Percentiles rank a stretch among this genome's conserved stretches.
Conservation (phyloP, 2,888 invertebrate species). For the Xestia ashworthii region DNA sequence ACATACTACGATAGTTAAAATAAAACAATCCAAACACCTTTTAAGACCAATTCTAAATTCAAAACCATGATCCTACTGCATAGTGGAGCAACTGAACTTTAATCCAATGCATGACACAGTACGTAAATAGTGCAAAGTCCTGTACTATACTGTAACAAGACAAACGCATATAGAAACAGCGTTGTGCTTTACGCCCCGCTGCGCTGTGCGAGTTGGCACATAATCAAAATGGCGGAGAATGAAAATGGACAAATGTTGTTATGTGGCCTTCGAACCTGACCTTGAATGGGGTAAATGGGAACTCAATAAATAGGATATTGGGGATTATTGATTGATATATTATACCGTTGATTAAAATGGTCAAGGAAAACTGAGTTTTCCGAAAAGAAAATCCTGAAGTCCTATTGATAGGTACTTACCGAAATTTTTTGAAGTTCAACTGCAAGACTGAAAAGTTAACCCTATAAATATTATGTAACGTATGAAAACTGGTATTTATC, state of each 20-base stretch:
- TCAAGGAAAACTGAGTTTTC: neutral
- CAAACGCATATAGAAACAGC: slow-evolving; percentile 69
- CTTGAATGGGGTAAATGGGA: slow-evolving; percentile 54
- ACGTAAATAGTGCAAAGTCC: slow-evolving; percentile 62
- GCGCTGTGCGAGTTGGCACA: slow-evolving; percentile 63
- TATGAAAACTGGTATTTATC: too few species aligned
- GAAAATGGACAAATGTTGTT: slow-evolving; percentile 81
- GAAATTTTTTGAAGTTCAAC: neutral
- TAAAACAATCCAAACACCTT: neutral
- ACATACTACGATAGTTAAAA: slow-evolving; percentile 14
- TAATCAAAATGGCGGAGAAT: slow-evolving; percentile 67
- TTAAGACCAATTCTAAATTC: slow-evolving; percentile 22
- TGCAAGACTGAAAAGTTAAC: neutral
- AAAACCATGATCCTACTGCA: slow-evolving; percentile 37
- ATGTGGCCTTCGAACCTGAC: slow-evolving; percentile 64
- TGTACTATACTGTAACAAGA: slow-evolving; percentile 64
- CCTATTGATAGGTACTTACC: neutral
- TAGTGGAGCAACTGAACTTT: slow-evolving; percentile 40
- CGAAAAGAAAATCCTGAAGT: neutral
- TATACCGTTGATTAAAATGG: slow-evolving; percentile 2
- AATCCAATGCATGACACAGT: slow-evolving; percentile 54
- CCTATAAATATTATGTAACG: too few species aligned
- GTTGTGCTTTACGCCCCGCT: slow-evolving; percentile 61
- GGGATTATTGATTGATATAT: slow-evolving; percentile 26
- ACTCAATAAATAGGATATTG: slow-evolving; percentile 38